Evolutionary conservation across 2,888 invertebrate genomes (phyloP), one percentile per base, ranked within the genome.

Genomic region (Crematogaster levior): DNA sequence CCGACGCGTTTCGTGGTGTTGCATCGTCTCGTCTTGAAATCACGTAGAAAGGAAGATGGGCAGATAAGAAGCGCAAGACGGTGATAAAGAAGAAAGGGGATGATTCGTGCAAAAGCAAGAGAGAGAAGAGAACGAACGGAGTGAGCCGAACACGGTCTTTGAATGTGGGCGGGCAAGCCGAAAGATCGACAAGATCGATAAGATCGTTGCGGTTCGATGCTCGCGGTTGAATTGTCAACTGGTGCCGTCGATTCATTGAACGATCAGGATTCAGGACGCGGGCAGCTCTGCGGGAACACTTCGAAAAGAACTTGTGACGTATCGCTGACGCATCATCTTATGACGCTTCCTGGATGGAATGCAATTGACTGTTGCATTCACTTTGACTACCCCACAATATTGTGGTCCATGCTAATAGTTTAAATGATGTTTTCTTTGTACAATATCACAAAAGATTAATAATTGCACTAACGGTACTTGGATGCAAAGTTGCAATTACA

Each of bases 181-280:
- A 84, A 81, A 88, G 88, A 88, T 88, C 84, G 73, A 88, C 88
- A 88, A 83, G 84, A 81, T 86, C 86, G 88, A 88, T 88, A 87
- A 86, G 84, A 70, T 83, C 61, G 74, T 46, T 81, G 83, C 74
- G 51, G 79, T 66, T 77, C 53, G 86, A 84, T 61, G 84, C 80
- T 83, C 63, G 87, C 53, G 80, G 84, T 81, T 79, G 83, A 75
- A 83, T 87, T 85, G 85, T 81, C 85, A 68, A 84, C 68, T 81
- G 70, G 82, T 81, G 68, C 75, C 66, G 87, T 85, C 60, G 81
- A 84, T 75, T 74, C 56, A 79, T 79, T 63, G 56, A 68, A 53
- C 77, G 77, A 79, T 82, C 79, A 65, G 61, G 73, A 85, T 82
- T 70, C 84, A 27, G 30, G 18, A 40, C 63, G 63, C 48, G n/a